Conservation (phyloP, 2,797 vertebrate species). For the Hypotaenidia philippensis region DNA sequence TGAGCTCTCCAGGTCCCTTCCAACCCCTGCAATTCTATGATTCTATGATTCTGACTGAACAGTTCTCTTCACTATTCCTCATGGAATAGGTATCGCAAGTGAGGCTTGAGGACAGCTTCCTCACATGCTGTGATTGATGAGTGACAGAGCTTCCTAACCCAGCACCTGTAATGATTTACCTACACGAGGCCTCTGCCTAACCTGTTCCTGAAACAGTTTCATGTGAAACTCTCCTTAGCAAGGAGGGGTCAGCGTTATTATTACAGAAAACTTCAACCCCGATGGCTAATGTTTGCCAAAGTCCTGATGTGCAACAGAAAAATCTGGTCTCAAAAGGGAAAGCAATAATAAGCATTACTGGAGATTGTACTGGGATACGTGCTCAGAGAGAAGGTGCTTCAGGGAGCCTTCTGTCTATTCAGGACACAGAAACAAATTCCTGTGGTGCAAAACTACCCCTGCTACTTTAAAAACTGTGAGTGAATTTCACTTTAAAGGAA, state of each 20-base stretch:
- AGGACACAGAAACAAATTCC: not conserved
- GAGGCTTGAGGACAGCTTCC: not conserved
- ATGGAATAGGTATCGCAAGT: accelerated
- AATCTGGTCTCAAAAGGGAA: not conserved
- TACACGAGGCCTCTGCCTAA: not conserved
- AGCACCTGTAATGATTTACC: conserved; percentile 2
- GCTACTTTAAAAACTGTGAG: not conserved
- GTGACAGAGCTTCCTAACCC: not conserved
- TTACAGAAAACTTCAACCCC: not conserved
- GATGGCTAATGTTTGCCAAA: not conserved
- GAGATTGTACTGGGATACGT: not conserved
- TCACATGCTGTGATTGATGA: accelerated
- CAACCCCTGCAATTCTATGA: no score
- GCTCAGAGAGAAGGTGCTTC: not conserved
- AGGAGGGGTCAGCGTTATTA: not conserved
- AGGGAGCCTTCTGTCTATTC: not conserved
- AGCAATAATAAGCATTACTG: not conserved
- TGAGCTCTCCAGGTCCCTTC: no score
- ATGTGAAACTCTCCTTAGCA: not conserved
- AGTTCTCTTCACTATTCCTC: not conserved
- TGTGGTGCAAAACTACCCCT: not conserved
- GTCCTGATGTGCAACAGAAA: not conserved
- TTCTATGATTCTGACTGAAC: not conserved
- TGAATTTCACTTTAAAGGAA: not conserved
- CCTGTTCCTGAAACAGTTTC: not conserved